Conservation (phyloP, 2,113 vertebrate species). For the Probosciger aterrimus region DNA sequence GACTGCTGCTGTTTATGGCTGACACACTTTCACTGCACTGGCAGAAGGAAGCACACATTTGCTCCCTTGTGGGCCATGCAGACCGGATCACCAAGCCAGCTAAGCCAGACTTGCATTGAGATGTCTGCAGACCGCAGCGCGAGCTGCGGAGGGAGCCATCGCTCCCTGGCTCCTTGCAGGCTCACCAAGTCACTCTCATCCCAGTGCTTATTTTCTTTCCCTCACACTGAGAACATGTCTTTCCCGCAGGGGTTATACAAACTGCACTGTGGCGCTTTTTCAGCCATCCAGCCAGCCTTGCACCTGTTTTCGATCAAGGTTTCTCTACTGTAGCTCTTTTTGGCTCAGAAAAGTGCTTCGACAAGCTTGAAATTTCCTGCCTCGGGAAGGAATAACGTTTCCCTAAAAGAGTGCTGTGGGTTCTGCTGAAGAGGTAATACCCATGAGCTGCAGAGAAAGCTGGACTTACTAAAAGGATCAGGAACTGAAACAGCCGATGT, state of each 20-base stretch:
- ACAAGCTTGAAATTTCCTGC: constrained; percentile 18
- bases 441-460: not conserved
- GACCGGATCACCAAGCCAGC: not conserved
- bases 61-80: not conserved
- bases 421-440: not conserved
- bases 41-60: not conserved
- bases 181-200: not conserved
- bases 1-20: not conserved
- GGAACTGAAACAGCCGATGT: not conserved
- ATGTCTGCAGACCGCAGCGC: not conserved
- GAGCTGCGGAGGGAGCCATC: not conserved
- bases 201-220: not conserved
- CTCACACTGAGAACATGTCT: not conserved
- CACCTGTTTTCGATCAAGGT: constrained; percentile 50
- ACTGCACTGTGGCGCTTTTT: not conserved
- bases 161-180: not conserved
- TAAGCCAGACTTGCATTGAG: not conserved
- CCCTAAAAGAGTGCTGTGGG: not conserved
- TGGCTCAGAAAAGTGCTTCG: constrained; percentile 27
- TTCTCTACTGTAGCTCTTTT: not conserved
- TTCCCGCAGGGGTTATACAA: not conserved
- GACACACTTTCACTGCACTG: fast-evolving
- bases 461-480: not conserved
- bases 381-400: not conserved
- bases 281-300: not conserved